Evolutionary conservation across 2,888 invertebrate species (phyloP), one percentile per base, ranked within the genome.

Genomic region (Pecten maximus): DNA sequence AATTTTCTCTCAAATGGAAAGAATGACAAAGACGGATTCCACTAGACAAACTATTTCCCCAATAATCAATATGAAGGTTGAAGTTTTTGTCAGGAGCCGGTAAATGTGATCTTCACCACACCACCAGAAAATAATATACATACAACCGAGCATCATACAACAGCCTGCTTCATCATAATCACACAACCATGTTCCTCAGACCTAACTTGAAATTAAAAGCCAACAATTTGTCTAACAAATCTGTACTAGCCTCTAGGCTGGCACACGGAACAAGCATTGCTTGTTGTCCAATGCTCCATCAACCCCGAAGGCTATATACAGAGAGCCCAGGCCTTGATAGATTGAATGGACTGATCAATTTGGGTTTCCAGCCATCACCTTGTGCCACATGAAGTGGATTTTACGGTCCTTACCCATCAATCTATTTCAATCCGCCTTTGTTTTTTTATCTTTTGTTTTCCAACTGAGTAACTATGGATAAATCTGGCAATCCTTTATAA

Each of bases 271-370:
- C 74, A 74, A 74, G 35, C 74, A 74, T 35, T 74, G 28, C 35
- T 74, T 74, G 74, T 35, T 35, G 35, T 74, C 6, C 35, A 6
- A 19, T 35, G 74, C 74, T 74, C 74, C 74, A 74, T 74, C 74
- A 74, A 23, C 35, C 74, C 74, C 35, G 2, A 3, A 74, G 74
- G 74, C 74, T 74, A 74, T 35, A 74, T 35, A 74, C 35, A 74
- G 6, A 10, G 74, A 35, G 74, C 74, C 28, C 16, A 74, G 74
- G 74, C 35, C 74, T 74, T 74, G 74, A 74, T 74, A 74, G 74
- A 74, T 74, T 74, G 74, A 74, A 74, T 74, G 74, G 28, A 74
- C 74, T 74, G 74, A 74, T 74, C 74, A 74, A 74, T 74, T 74
- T 74, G 2, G 74, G 74, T 74, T 74, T 74, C 74, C 74, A 74